Evolutionary conservation across 2,113 vertebrate genomes (phyloP).

Genomic region (Pyxicephalus adspersus): DNA sequence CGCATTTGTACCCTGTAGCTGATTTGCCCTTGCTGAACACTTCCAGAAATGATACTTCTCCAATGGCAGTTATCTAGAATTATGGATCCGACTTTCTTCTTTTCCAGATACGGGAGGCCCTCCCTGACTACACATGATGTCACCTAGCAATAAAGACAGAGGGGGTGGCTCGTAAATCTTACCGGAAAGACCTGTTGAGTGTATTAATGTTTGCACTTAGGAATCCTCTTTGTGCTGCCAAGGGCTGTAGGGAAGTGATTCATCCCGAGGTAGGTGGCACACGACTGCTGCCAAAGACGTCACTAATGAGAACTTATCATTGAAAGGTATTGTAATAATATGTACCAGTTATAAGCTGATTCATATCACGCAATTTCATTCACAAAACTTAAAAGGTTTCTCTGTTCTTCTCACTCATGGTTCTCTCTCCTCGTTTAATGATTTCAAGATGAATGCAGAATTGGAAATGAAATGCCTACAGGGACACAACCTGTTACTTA

Average conservation of each 20-base stretch:
- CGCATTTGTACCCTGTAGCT: too few species aligned
- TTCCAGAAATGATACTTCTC: constrained; percentile 9
- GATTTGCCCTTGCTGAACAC: constrained; percentile 28
- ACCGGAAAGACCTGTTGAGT: constrained; percentile 28
- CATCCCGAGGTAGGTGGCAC: constrained; percentile 1
- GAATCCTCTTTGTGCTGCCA: constrained; percentile 2
- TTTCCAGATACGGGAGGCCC: constrained; percentile 17
- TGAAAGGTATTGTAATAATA: constrained; percentile 1
- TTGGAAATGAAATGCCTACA: too few species aligned
- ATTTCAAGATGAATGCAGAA: too few species aligned
- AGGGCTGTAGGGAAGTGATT: constrained; percentile 17
- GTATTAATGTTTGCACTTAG: constrained; percentile 44
- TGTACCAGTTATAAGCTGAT: constrained; percentile 12
- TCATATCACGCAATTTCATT: background rate
- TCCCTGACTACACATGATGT: constrained; percentile 13
- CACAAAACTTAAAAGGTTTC: too few species aligned
- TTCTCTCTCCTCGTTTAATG: too few species aligned
- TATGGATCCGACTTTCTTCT: background rate
- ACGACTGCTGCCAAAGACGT: constrained; percentile 51
- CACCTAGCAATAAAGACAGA: constrained; percentile 8
- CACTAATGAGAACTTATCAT: constrained; percentile 15
- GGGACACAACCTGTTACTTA: too few species aligned
- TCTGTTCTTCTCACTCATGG: too few species aligned
- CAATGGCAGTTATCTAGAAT: constrained; percentile 7
- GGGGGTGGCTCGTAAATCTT: background rate